Conservation (phyloP, 2,113 vertebrate species). For the Piprites chloris region DNA sequence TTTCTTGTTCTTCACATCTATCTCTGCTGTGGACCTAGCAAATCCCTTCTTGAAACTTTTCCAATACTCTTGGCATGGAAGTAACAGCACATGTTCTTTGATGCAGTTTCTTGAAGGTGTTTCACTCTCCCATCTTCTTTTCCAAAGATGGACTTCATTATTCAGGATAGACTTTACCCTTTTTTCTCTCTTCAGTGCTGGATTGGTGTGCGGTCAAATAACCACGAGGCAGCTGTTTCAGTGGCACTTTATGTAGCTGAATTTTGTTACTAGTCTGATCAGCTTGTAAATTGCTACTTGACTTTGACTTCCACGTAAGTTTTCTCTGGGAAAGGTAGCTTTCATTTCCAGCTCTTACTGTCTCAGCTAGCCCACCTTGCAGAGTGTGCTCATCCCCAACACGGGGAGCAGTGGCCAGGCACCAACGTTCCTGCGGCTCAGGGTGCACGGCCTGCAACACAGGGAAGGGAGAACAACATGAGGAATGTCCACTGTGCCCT, state of each 20-base stretch:
- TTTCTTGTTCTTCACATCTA: background rate
- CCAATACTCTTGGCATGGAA: background rate
- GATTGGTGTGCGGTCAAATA: background rate
- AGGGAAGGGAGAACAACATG: background rate
- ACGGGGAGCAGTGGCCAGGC: background rate
- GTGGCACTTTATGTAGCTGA: background rate
- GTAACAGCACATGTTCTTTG: background rate
- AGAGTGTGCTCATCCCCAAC: rapidly evolving
- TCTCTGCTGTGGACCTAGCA: background rate
- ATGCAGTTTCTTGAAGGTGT: background rate
- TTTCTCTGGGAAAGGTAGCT: background rate
- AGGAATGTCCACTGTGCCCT: background rate
- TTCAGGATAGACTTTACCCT: background rate
- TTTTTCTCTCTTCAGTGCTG: background rate
- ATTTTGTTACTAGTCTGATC: background rate
- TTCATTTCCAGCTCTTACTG: background rate
- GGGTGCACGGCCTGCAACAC: background rate
- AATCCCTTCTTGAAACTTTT: background rate
- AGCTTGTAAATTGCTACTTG: background rate
- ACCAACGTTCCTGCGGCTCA: background rate
- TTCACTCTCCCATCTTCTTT: background rate
- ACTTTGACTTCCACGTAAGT: background rate
- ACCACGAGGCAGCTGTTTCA: background rate
- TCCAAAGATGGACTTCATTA: background rate
- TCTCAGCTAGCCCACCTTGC: background rate